Percentiles rank a stretch among this genome's conserved stretches.
These are phyloP conservation scores for Coremacera marginata DNA, from an alignment of 2,888 invertebrate genomes.

Conservation along the genomic window DNA sequence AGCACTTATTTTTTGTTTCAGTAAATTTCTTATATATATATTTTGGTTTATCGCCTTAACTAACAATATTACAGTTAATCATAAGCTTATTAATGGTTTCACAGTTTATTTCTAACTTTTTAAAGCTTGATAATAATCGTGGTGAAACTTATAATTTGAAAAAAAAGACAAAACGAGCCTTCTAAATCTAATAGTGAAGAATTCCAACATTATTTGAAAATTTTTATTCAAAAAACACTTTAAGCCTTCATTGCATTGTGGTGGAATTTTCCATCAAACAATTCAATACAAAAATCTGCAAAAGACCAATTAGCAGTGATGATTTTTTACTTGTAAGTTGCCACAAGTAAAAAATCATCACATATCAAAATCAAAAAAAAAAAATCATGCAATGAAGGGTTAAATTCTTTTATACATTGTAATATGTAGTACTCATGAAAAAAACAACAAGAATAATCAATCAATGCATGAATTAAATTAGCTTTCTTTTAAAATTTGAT, in stretches of 20 bases:
- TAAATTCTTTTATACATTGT: too few relatives aligned
- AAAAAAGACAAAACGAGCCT: neutral
- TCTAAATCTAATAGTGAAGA: neutral
- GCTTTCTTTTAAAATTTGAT: conserved; percentile 15
- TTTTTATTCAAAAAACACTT: neutral
- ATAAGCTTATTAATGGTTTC: neutral
- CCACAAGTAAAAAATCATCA: too few relatives aligned
- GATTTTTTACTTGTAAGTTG: too few relatives aligned
- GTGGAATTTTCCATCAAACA: too few relatives aligned
- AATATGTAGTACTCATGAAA: neutral
- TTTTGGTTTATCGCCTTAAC: conserved; percentile 36
- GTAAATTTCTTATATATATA: conserved; percentile 28
- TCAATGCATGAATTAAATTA: conserved; percentile 32
- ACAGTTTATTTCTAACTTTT: neutral
- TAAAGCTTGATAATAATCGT: conserved; percentile 3
- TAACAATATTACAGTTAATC: neutral
- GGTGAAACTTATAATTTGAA: neutral
- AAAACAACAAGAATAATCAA: conserved; percentile 16
- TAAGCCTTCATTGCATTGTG: too few relatives aligned
- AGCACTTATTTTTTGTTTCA: conserved; percentile 22
- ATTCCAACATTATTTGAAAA: neutral
- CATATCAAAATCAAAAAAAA: too few relatives aligned
- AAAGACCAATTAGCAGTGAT: too few relatives aligned
- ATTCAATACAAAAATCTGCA: too few relatives aligned
- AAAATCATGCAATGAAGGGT: too few relatives aligned